These are phyloP conservation scores for Oncorhynchus kisutch DNA, from an alignment of 2,113 vertebrate genomes.

Conservation along the genomic window DNA sequence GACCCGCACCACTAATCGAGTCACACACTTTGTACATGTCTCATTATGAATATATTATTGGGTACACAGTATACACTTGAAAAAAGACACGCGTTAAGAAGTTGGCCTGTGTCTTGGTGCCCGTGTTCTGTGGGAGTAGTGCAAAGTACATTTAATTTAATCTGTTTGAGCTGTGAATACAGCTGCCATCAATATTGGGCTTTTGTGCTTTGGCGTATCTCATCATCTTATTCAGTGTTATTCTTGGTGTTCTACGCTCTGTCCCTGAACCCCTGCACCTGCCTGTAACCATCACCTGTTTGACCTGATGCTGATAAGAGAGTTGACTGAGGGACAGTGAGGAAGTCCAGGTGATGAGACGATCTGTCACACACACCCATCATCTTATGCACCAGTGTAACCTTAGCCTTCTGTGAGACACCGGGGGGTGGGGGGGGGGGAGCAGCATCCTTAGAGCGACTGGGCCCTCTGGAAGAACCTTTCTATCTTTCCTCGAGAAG, in stretches of 20 bases:
- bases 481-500: conserved; percentile 58
- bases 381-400: conserved; percentile 67
- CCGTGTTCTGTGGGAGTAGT: neutral
- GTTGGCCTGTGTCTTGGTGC: too few relatives aligned
- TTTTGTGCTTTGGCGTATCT: neutral
- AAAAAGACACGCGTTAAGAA: neutral
- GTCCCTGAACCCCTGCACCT: conserved; percentile 17
- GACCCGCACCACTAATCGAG: conserved; percentile 34
- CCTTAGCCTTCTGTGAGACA: conserved; percentile 57
- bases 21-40: neutral
- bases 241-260: neutral
- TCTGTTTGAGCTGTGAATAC: neutral
- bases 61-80: neutral
- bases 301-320: conserved; percentile 36
- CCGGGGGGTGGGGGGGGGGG: conserved; percentile 49
- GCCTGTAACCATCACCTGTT: conserved; percentile 31
- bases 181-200: neutral
- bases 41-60: neutral
- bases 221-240: neutral
- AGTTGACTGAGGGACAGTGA: conserved; percentile 35
- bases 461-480: conserved; percentile 41
- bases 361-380: conserved; percentile 54
- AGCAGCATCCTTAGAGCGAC: conserved; percentile 35
- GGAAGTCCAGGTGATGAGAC: conserved; percentile 59
- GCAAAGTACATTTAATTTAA: neutral